Base-by-base conservation (phyloP, 2,888 invertebrate species). In the Eristalinus aeneus region DNA sequence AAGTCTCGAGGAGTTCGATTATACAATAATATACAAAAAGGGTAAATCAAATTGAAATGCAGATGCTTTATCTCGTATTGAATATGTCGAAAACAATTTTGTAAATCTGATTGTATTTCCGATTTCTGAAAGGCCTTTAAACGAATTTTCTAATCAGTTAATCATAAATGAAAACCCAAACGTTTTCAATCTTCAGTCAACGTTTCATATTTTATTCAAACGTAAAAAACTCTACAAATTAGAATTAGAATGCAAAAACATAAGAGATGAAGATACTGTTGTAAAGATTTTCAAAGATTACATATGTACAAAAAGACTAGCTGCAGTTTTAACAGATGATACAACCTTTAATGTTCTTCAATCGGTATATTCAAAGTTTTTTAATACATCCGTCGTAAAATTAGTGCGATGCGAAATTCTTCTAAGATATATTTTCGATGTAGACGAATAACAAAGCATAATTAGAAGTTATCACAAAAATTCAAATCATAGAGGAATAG, bases 21-120 rank as follows among this genome's bases (percentile, higher is more conserved):
- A 46, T 22, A 34, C 16, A 11, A 68, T 23, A 20, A 54, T 54
- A 54, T 56, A 68, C 32, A 68, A 68, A 32, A 54, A n/a, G 32
- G 32, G 67, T 54, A 12, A 68, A 12, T 68, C 31, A 32, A 68
- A 68, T 32, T 54, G 32, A 16, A 56, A 56, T 46, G 65, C 46
- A 12, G 53, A 65, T 53, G 53, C 46, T 46, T 46, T 65, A 65
- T 46, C 46, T 39, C 65, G 53, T 8, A 23, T 64, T 20, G 64
- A 64, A 22, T 16, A 20, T 22, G 54, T 54, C 54, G 9, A 54
- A 54, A 54, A 54, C 10, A 54, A 54, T 11, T 20, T 54, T 10
- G 31, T 31, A 31, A 60, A 12, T 27, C 31, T 5, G 60, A 31
- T 56, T 20, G 56, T 56, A 22, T 56, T 60, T 12, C 31, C 60